Base-by-base conservation (phyloP, 2,113 vertebrate species). In the Porphyrio hochstetteri region DNA sequence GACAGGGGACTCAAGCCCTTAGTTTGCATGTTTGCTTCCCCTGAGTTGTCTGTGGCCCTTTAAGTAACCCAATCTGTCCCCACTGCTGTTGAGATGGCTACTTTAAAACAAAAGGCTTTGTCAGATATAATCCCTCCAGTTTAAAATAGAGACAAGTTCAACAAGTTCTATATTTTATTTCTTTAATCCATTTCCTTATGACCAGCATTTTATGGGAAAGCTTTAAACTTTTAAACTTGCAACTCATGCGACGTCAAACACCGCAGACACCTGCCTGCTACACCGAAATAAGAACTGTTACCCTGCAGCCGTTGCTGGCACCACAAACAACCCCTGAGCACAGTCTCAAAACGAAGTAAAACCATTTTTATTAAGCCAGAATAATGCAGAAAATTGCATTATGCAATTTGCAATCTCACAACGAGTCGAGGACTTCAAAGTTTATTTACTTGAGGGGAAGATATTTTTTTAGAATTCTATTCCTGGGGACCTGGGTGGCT, bases 181-280 rank as follows among this genome's bases (percentile, higher is more conserved):
- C 93, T 97, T 90, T 97, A 97, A 93, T 96, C 94, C 48, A 74
- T 94, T 98, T 98, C 97, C 95, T 97, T 96, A 97, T 97, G 95
- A 94, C 69, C 83, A 76, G 20, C 35, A 83, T 85, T 85, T 97
- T 95, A 93, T 48, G 67, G 88, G 95, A 97, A 97, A 91, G 91
- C 88, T 95, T 96, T 95, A 87, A 91, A 95, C 68, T 92, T 85
- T 92, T 90, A 95, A 97, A 93, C 87, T 23, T 96, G 77, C 53
- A 96, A 82, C 88, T 92, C 72, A 27, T 60, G 93, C 0, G 1
- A 96, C 83, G 69, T 82, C 81, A 95, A 82, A 93, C 83, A 95
- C 95, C 88, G 96, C 2, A 0, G 53, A 38, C 71, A 40, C 36
- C 87, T 19, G 2, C 46, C 12, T 81, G 31, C 44, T 82, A 11